Evolutionary conservation across 1,140 invertebrate genomes (phyloP).

Genomic region (Stenopsyche tienmushanensis): DNA sequence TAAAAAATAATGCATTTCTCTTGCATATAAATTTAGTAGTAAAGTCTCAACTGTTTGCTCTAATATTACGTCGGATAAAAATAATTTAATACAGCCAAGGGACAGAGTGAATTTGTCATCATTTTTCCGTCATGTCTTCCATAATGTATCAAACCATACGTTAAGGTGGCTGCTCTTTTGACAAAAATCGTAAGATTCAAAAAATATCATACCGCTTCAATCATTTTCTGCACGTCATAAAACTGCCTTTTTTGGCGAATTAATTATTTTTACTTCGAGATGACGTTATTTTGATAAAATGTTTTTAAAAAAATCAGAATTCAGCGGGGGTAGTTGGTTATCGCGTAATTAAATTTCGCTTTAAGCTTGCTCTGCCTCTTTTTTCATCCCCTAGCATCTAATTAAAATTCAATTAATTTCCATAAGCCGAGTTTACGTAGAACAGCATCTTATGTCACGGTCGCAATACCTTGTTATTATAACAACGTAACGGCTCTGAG

Average conservation of each 20-base stretch:
- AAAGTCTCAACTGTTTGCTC: too few species aligned
- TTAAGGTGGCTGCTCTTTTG: too few species aligned
- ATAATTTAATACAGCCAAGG: slow-evolving; percentile 20
- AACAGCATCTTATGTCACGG: slow-evolving; percentile 12
- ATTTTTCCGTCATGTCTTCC: slow-evolving; percentile 21
- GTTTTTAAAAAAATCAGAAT: too few species aligned
- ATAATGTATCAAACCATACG: slow-evolving; percentile 18
- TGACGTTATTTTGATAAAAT: too few species aligned
- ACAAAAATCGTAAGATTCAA: too few species aligned
- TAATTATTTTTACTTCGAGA: too few species aligned
- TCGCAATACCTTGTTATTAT: slow-evolving; percentile 32
- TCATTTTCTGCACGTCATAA: too few species aligned
- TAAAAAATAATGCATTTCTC: too few species aligned
- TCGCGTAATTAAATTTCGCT: slow-evolving; percentile 27
- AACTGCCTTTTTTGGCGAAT: too few species aligned
- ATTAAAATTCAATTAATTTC: slow-evolving; percentile 31
- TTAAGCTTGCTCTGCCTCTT: neutral
- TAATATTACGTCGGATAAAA: slow-evolving; percentile 1
- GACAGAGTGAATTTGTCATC: slow-evolving; percentile 27
- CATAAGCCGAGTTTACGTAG: slow-evolving; percentile 19
- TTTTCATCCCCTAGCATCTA: slow-evolving; percentile 11
- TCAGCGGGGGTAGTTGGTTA: too few species aligned
- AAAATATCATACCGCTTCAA: too few species aligned
- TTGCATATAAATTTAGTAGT: too few species aligned
- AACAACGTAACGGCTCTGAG: slow-evolving; percentile 8